phyloP scores from a whole-genome alignment of 2,888 invertebrate genomes.

The Heliconius sara region DNA sequence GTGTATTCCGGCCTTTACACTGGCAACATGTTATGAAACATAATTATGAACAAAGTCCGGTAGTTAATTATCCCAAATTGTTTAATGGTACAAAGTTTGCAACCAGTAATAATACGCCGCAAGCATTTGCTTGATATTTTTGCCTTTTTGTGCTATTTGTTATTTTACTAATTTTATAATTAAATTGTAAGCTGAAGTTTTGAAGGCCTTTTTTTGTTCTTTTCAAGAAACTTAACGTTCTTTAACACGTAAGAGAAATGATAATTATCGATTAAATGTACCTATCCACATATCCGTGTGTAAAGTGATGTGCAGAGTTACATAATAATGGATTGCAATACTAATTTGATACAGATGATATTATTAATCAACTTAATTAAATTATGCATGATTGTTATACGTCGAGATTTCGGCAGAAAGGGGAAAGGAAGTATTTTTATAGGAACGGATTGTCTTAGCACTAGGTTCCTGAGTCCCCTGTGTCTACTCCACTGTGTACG shows the following conservation, averaged over 20 bases:
- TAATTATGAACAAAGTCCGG: conserved; percentile 81
- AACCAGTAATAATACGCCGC: conserved; percentile 60
- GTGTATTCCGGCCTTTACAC: conserved; percentile 68
- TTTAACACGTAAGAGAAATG: background rate
- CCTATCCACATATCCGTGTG: background rate
- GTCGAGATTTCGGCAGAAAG: too few species aligned
- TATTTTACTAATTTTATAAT: conserved; percentile 43
- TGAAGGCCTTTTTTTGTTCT: background rate
- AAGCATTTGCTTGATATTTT: conserved; percentile 41
- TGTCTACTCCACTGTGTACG: too few species aligned
- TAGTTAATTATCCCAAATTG: conserved; percentile 84
- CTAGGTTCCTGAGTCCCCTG: too few species aligned
- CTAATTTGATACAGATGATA: background rate
- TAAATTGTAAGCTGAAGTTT: conserved; percentile 20
- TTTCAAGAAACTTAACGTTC: background rate
- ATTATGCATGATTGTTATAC: background rate
- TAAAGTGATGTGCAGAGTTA: background rate
- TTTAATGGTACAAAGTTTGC: conserved; percentile 77
- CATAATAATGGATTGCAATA: background rate
- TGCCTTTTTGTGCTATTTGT: conserved; percentile 34
- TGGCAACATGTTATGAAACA: conserved; percentile 76
- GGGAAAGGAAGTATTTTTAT: too few species aligned
- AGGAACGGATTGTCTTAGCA: too few species aligned
- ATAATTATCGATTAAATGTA: conserved; percentile 4
- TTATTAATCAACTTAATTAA: background rate